phyloP scores from a whole-genome alignment of 2,888 invertebrate species.

The Hedychridium roseum region DNA sequence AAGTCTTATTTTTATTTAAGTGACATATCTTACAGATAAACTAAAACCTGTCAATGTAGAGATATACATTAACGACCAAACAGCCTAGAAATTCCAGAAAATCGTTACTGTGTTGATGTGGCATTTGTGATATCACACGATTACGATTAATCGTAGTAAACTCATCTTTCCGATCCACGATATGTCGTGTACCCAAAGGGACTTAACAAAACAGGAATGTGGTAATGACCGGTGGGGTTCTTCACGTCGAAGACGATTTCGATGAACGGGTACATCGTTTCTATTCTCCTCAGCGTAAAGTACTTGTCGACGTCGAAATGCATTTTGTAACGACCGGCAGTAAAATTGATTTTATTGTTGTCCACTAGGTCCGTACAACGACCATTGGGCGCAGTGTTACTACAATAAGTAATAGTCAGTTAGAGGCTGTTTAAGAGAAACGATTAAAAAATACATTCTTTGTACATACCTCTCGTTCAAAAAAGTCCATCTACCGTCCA shows the following conservation, averaged over 20 bases:
- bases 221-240: constrained; percentile 72
- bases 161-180: constrained; percentile 69
- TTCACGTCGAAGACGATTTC: constrained; percentile 79
- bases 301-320: constrained; percentile 78
- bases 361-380: constrained; percentile 72
- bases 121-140: too few relatives aligned
- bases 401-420: constrained; percentile 35
- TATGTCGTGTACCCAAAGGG: constrained; percentile 83
- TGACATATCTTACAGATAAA: too few relatives aligned
- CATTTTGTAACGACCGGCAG: constrained; percentile 76
- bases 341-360: constrained; percentile 66
- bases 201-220: constrained; percentile 78
- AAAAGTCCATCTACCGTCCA: constrained; percentile 73
- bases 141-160: too few relatives aligned
- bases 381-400: constrained; percentile 73
- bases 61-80: too few relatives aligned
- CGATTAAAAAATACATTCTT: background rate
- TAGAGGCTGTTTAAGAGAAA: too few relatives aligned
- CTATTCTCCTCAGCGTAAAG: constrained; percentile 69
- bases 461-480: constrained; percentile 67
- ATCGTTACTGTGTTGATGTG: too few relatives aligned
- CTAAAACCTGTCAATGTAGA: too few relatives aligned
- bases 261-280: constrained; percentile 79
- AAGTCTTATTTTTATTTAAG: too few relatives aligned
- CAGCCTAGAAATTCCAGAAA: too few relatives aligned